Evolutionary conservation across 2,888 invertebrate species (phyloP).

Genomic region (Meteorus cinctellus): DNA sequence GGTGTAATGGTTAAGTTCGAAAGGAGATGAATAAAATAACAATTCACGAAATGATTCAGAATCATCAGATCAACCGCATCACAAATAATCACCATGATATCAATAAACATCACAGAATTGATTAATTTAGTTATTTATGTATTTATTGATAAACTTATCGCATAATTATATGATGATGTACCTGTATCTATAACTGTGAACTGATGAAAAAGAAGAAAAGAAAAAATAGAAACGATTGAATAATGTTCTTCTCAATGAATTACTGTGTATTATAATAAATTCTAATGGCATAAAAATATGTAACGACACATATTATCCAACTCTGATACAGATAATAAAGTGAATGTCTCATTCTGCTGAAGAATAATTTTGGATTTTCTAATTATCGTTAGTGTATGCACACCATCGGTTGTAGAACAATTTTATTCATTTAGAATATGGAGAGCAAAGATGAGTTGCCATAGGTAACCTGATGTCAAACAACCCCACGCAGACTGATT

Average conservation of each 20-base stretch:
- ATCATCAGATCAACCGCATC: neutral
- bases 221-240: neutral
- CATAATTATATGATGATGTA: slow-evolving; percentile 15
- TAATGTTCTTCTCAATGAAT: neutral
- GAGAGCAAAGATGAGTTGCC: neutral
- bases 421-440: too few species aligned
- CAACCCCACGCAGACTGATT: neutral
- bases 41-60: neutral
- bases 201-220: neutral
- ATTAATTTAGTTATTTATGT: slow-evolving; percentile 5
- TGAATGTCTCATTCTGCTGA: neutral
- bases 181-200: slow-evolving; percentile 2
- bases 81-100: neutral
- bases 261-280: neutral
- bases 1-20: neutral
- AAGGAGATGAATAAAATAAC: neutral
- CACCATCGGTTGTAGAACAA: too few species aligned
- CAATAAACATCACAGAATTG: neutral
- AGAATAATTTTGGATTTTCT: neutral
- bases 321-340: neutral
- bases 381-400: neutral
- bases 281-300: neutral
- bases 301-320: neutral
- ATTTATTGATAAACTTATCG: neutral
- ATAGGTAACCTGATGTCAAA: neutral